Base-by-base conservation (phyloP, 1,140 invertebrate species). In the Hylaeus anthracinus region DNA sequence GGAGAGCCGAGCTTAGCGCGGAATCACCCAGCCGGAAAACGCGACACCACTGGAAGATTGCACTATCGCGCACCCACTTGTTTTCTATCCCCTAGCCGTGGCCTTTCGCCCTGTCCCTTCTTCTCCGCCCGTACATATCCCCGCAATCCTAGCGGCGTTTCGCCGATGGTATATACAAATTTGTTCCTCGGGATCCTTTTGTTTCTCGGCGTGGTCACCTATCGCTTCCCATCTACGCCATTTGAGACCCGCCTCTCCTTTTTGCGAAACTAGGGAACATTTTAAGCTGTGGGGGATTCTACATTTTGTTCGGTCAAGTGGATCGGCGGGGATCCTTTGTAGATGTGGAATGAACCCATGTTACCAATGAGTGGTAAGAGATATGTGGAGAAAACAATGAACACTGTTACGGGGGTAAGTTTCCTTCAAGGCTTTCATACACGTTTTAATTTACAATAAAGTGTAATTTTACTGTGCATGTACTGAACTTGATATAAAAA, bases 21-120 rank as follows among this genome's bases (percentile, higher is more conserved):
- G 79, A 88, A 80, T 90, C 86, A 85, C 53, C 84, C 86, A 89
- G 82, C 84, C 83, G 90, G 90, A 91, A 91, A 91, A 90, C 90
- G 86, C 87, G 90, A 90, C 88, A 90, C 87, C 85, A 86, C 82
- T 84, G 90, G 88, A 89, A 91, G 89, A 91, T 91, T 91, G 87
- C 86, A 88, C 90, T 91, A 90, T 91, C 88, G 89, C 76, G 82
- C 84, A 82, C 85, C 89, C 88, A 91, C 90, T 91, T 90, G 90
- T 91, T 91, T 89, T 86, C 87, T 83, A 82, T 85, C 73, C 72
- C 72, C 64, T 82, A 82, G 70, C 43, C 72, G 39, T 75, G 60
- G 77, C 78, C 65, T 81, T 78, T 87, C 78, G n/a, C 70, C 60
- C 73, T 58, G 55, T 81, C 77, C n/a, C 64, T 51, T 48, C 70